Evolutionary conservation across 2,113 vertebrate genomes (phyloP).

Genomic region (Microtus ochrogaster): DNA sequence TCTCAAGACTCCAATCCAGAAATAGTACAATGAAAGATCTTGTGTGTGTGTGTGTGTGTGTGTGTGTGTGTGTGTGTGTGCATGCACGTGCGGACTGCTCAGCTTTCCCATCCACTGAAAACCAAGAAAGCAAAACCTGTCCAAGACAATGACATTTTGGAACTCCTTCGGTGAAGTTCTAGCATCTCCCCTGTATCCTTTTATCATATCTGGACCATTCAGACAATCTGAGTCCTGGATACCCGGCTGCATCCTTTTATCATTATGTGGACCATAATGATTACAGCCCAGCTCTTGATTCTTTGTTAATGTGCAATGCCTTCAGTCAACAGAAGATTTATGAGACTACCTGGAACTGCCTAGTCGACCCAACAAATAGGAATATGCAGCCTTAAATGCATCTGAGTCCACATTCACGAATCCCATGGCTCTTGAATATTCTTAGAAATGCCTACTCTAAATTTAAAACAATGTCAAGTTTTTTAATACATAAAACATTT

Average conservation of each 20-base stretch:
- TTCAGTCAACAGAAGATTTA: not conserved
- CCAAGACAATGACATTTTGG: not conserved
- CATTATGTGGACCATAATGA: rapidly evolving
- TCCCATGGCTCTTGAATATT: not conserved
- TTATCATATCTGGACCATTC: not conserved
- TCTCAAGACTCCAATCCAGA: not conserved
- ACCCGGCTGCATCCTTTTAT: not conserved
- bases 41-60: too few relatives aligned
- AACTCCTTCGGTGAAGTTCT: not conserved
- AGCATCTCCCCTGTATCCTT: not conserved
- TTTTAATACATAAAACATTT: conserved; percentile 39
- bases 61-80: too few relatives aligned
- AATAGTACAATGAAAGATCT: not conserved
- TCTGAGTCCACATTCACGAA: not conserved
- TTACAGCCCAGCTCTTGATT: not conserved
- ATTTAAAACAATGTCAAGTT: conserved; percentile 2
- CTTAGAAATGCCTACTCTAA: not conserved
- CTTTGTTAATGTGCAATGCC: not conserved
- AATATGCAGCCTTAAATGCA: not conserved
- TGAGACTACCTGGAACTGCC: not conserved
- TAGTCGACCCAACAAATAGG: not conserved
- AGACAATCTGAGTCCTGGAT: not conserved
- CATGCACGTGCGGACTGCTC: rapidly evolving
- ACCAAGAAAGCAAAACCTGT: not conserved
- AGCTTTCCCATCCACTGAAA: not conserved